Evolutionary conservation across 2,113 vertebrate genomes (phyloP).

Genomic region (Peromyscus californicus): DNA sequence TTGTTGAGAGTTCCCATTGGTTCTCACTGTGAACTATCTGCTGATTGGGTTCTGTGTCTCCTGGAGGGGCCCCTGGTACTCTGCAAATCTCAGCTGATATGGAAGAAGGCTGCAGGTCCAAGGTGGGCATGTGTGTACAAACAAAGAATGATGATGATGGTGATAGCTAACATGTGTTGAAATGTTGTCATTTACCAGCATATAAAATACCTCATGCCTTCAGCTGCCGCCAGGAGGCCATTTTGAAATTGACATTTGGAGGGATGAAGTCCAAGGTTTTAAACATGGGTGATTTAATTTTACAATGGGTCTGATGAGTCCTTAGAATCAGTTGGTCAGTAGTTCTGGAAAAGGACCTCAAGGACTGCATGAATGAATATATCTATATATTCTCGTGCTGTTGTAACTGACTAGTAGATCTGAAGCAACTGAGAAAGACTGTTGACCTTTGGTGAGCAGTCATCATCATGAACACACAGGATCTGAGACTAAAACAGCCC

Average conservation of each 20-base stretch:
- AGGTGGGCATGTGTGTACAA: background rate
- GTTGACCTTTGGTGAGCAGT: background rate
- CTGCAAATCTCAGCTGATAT: background rate
- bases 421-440: background rate
- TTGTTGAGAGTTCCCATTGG: background rate
- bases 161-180: background rate
- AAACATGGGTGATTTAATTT: background rate
- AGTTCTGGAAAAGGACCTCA: slow-evolving; percentile 25
- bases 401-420: background rate
- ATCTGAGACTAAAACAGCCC: background rate
- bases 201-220: background rate
- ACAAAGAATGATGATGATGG: background rate
- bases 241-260: slow-evolving; percentile 26
- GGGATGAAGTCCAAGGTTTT: background rate
- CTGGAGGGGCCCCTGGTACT: background rate
- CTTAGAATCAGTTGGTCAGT: background rate
- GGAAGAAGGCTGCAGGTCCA: background rate
- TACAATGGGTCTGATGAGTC: background rate
- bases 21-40: background rate
- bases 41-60: background rate
- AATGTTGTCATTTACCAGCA: background rate
- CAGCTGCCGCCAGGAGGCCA: background rate
- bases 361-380: background rate
- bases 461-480: background rate
- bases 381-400: background rate